These are phyloP conservation scores for Griposia aprilina DNA, from an alignment of 2,888 invertebrate species.

Conservation along the genomic window DNA sequence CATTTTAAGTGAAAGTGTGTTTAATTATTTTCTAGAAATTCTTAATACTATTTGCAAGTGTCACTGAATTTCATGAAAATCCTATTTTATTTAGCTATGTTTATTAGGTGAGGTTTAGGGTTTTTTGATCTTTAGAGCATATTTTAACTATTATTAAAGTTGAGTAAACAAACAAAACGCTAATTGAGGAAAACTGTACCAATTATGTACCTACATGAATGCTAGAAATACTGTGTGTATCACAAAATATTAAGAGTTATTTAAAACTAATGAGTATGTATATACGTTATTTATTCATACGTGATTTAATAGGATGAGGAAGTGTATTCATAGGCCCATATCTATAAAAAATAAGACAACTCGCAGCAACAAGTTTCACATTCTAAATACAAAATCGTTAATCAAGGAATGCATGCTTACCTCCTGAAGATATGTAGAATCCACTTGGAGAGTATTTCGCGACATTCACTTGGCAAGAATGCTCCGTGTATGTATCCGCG, in stretches of 20 bases:
- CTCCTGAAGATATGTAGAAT: slow-evolving; percentile 99
- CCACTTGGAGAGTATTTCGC: slow-evolving; percentile 99
- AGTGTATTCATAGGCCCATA: neutral
- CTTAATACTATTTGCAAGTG: neutral
- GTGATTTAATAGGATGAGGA: slow-evolving; percentile 23
- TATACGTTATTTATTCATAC: slow-evolving; percentile 19
- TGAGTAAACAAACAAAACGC: slow-evolving; percentile 13
- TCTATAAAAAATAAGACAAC: neutral
- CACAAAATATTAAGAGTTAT: slow-evolving; percentile 18
- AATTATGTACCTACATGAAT: neutral
- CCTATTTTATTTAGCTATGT: neutral
- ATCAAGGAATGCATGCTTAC: slow-evolving; percentile 88
- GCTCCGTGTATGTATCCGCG: slow-evolving; percentile 99
- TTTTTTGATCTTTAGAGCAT: neutral
- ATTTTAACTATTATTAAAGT: slow-evolving; percentile 3
- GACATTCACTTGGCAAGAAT: slow-evolving; percentile 98
- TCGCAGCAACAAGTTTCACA: slow-evolving; percentile 50
- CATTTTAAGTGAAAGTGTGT: slow-evolving; percentile 12
- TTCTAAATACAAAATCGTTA: slow-evolving; percentile 20
- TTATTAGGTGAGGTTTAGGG: neutral
- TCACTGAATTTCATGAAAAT: slow-evolving; percentile 18
- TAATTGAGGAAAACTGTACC: slow-evolving; percentile 45
- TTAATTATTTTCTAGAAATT: neutral
- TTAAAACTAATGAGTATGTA: slow-evolving; percentile 45
- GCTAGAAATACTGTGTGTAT: neutral